Evolutionary conservation across 2,888 invertebrate species (phyloP).

Genomic region (Agapetus fuscipes): DNA sequence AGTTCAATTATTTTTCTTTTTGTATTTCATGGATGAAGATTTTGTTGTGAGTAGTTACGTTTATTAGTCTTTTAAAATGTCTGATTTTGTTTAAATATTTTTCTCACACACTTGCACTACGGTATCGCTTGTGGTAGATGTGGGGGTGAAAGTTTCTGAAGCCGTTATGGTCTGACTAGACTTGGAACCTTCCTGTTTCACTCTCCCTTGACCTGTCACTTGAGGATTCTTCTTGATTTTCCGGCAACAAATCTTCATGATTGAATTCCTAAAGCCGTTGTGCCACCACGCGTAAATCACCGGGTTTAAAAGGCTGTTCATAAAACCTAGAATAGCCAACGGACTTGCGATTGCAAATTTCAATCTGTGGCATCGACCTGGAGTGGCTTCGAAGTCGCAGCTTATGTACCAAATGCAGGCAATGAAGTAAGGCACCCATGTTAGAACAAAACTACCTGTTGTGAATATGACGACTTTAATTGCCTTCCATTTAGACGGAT

Average conservation of each 20-base stretch:
- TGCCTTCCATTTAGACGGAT: slow-evolving; percentile 49
- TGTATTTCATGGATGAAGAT: no score
- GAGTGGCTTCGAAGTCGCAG: slow-evolving; percentile 38
- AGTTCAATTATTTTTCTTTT: no score
- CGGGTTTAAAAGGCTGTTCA: slow-evolving; percentile 54
- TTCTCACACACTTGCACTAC: no score
- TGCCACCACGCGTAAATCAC: slow-evolving; percentile 65
- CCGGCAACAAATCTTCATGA: slow-evolving; percentile 31
- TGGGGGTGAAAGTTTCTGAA: not conserved
- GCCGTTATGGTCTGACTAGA: not conserved
- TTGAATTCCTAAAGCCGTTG: slow-evolving; percentile 49
- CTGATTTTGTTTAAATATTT: no score
- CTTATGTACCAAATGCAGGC: slow-evolving; percentile 44
- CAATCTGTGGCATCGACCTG: slow-evolving; percentile 39
- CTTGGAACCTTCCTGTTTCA: not conserved
- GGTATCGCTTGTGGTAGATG: not conserved
- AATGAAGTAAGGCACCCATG: slow-evolving; percentile 57
- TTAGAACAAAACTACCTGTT: slow-evolving; percentile 48
- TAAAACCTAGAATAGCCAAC: slow-evolving; percentile 48
- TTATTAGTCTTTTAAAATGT: no score
- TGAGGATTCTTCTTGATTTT: not conserved
- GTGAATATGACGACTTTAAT: slow-evolving; percentile 53
- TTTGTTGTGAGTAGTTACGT: no score
- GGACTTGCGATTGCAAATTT: slow-evolving; percentile 47
- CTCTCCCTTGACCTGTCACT: not conserved